A percentile compares a stretch with the other conserved stretches of the same genome.
Evolutionary conservation across 2,888 invertebrate species (phyloP).

Genomic region (Priocnemis perturbator): DNA sequence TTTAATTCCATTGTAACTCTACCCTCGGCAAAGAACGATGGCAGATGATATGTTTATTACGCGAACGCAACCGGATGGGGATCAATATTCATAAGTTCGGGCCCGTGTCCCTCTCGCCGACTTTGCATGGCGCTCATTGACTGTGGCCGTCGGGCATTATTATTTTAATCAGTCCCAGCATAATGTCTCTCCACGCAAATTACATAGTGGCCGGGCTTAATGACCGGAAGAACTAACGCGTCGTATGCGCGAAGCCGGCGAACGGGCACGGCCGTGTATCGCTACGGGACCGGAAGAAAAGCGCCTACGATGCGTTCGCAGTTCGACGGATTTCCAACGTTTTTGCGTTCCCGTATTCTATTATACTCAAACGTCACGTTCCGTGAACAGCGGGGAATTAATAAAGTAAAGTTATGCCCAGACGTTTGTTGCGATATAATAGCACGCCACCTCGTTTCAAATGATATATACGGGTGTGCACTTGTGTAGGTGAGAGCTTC

Average conservation of each 20-base stretch:
- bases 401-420: too few relatives aligned
- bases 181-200: constrained; percentile 57
- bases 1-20: constrained; percentile 47
- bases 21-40: constrained; percentile 49
- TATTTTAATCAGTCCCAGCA: constrained; percentile 60
- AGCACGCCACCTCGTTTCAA: too few relatives aligned
- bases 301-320: neutral
- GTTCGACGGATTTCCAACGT: constrained; percentile 7
- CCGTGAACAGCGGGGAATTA: too few relatives aligned
- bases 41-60: constrained; percentile 52
- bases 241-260: constrained; percentile 6
- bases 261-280: constrained; percentile 40
- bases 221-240: constrained; percentile 64
- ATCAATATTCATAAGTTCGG: constrained; percentile 69
- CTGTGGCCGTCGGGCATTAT: constrained; percentile 60
- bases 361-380: too few relatives aligned
- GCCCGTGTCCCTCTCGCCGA: constrained; percentile 28
- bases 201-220: constrained; percentile 55
- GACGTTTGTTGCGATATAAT: too few relatives aligned
- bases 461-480: too few relatives aligned
- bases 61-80: constrained; percentile 58
- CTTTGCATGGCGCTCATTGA: constrained; percentile 47
- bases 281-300: constrained; percentile 43
- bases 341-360: too few relatives aligned
- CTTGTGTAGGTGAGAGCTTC: too few relatives aligned